Base-by-base conservation (phyloP, 2,888 invertebrate genomes). In the Acanthoscelides obtectus region DNA sequence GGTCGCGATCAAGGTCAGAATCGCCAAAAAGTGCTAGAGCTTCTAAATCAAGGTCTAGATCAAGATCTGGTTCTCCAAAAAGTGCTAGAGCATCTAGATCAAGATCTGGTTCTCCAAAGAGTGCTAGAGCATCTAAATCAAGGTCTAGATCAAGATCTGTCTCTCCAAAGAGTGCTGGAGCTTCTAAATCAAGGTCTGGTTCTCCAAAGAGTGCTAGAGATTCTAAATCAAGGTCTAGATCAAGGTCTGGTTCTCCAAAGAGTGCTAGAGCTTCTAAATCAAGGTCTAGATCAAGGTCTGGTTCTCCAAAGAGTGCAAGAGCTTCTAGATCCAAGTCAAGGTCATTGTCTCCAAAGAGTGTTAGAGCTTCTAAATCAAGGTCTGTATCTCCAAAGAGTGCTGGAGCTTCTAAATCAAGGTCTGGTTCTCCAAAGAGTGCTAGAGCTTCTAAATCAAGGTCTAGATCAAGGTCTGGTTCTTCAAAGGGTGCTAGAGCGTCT, bases 381-480 rank as follows among this genome's bases (percentile, higher is more conserved):
- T 71, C 69, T 22, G 76, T 78, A 75, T 73, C 73, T 12, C 22
- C 68, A 5, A n/a, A n/a, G n/a, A n/a, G n/a, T n/a, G n/a, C n/a
- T n/a, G n/a, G n/a, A n/a, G n/a, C n/a, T n/a, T 71, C 71, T 22
- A 76, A 78, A 75, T 84, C 84, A 0, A 77, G 79, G 22, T 82
- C 82, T 8, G 79, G 80, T 76, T 73, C 73, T 12, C 22, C 68
- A 5, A 70, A 69, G 22, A 67, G 83, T 82, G 1, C 82, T 63
- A 74, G 77, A 22, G 70, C 71, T 20, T 75, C 77, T 12, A 72
- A 73, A 64, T 68, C 68, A 8, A 21, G 71, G 22, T 65, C 69
- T 12, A 25, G 74, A 64, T 68, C 68, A 8, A 21, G 71, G 22
- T 65, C 69, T 20, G 69, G 64, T 3, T 71, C 69, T 27, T 20